These are phyloP conservation scores for Larimichthys crocea DNA, from an alignment of 2,113 vertebrate genomes.

Conservation along the genomic window DNA sequence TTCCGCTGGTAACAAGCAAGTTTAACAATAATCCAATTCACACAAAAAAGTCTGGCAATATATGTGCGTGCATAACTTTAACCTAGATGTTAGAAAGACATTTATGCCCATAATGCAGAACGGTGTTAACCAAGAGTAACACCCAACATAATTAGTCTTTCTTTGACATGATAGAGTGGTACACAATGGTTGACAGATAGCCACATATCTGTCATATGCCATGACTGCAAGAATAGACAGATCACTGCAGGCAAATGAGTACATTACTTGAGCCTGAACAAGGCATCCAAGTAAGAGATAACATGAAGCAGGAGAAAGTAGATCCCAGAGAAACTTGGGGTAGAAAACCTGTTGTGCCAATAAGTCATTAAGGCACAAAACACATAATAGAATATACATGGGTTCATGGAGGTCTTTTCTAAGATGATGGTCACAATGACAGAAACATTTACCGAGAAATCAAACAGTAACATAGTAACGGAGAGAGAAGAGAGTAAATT, in stretches of 20 bases:
- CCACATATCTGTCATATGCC: constrained; percentile 65
- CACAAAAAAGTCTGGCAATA: constrained; percentile 50
- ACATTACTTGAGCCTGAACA: constrained; percentile 38
- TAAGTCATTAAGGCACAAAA: constrained; percentile 62
- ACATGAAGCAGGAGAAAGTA: constrained; percentile 45
- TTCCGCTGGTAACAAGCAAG: constrained; percentile 39
- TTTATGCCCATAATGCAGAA: constrained; percentile 10
- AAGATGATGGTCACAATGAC: constrained; percentile 49
- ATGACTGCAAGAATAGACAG: constrained; percentile 54
- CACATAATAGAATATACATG: constrained; percentile 63
- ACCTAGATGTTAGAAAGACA: constrained; percentile 3
- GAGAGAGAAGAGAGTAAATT: constrained; percentile 27
- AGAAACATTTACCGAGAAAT: constrained; percentile 39
- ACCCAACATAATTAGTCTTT: constrained; percentile 15
- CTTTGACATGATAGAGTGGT: constrained; percentile 57
- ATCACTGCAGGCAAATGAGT: constrained; percentile 43
- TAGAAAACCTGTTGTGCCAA: constrained; percentile 62
- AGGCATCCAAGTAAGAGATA: constrained; percentile 60
- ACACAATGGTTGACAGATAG: constrained; percentile 63
- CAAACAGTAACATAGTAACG: constrained; percentile 44
- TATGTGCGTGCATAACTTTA: constrained; percentile 39
- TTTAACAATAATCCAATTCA: constrained; percentile 47
- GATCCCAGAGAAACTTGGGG: constrained; percentile 55
- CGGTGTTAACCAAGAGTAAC: constrained; percentile 28
- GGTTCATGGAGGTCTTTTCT: constrained; percentile 65